These are phyloP conservation scores for Wiebesia pumilae DNA, from an alignment of 1,140 invertebrate genomes.

Conservation along the genomic window DNA sequence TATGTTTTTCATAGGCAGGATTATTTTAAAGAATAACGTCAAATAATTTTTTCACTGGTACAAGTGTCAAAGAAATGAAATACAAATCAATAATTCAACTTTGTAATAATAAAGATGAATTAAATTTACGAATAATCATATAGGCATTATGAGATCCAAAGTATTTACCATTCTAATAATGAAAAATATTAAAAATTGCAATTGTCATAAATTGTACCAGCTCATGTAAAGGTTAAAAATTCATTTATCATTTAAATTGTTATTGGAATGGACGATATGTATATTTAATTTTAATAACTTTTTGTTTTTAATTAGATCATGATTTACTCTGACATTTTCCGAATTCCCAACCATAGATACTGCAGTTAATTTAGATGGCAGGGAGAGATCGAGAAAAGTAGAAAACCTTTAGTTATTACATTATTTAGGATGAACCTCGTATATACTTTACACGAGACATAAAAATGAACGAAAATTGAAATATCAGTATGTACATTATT, in stretches of 20 bases:
- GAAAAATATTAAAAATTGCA: neutral
- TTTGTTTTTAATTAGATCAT: neutral
- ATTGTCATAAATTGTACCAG: neutral
- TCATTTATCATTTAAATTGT: neutral
- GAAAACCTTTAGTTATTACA: neutral
- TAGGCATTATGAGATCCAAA: neutral
- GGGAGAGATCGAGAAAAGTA: neutral
- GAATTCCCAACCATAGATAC: neutral
- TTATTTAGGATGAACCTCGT: neutral
- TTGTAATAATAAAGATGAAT: neutral
- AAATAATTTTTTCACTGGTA: too few species aligned
- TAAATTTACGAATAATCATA: neutral
- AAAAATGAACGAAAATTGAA: too few species aligned
- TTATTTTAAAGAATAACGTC: too few species aligned
- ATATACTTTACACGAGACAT: neutral
- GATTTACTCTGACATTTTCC: neutral
- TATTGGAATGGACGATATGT: neutral
- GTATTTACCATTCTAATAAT: neutral
- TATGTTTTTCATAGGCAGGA: too few species aligned
- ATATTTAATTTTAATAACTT: neutral
- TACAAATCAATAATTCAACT: neutral
- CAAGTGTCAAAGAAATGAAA: neutral
- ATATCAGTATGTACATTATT: neutral
- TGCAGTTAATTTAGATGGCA: neutral
- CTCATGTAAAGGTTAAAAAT: neutral